Conservation (phyloP, 2,888 invertebrate genomes). For the Dysmachus trigonus region DNA sequence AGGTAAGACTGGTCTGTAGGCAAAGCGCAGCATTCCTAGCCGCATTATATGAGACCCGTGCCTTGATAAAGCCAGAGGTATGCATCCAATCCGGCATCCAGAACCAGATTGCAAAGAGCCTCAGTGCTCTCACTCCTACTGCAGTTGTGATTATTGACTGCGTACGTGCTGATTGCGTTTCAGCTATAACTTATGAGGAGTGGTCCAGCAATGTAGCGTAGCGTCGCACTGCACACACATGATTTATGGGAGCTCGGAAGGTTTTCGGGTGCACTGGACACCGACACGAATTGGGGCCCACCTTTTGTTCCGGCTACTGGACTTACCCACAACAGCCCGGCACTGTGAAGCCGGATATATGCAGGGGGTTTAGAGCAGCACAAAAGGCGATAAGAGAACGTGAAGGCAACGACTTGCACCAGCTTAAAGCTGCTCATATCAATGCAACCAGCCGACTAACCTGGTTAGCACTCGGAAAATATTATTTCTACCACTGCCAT, state of each 20-base stretch:
- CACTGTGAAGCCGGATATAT: background rate
- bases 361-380: background rate
- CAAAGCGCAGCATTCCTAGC: background rate
- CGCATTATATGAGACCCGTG: background rate
- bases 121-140: background rate
- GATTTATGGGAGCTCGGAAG: background rate
- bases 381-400: background rate
- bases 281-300: background rate
- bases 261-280: background rate
- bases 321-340: background rate
- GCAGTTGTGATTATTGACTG: background rate
- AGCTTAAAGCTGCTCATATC: background rate
- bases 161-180: background rate
- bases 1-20: background rate
- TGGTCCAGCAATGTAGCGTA: background rate
- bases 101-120: background rate
- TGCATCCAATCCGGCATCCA: background rate
- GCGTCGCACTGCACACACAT: background rate
- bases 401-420: background rate
- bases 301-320: background rate
- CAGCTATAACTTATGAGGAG: background rate
- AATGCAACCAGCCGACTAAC: background rate
- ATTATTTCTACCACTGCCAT: background rate
- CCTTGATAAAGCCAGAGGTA: background rate
- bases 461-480: background rate